Evolutionary conservation across 1,140 invertebrate genomes (phyloP).

Genomic region (Tetragnatha versicolor): DNA sequence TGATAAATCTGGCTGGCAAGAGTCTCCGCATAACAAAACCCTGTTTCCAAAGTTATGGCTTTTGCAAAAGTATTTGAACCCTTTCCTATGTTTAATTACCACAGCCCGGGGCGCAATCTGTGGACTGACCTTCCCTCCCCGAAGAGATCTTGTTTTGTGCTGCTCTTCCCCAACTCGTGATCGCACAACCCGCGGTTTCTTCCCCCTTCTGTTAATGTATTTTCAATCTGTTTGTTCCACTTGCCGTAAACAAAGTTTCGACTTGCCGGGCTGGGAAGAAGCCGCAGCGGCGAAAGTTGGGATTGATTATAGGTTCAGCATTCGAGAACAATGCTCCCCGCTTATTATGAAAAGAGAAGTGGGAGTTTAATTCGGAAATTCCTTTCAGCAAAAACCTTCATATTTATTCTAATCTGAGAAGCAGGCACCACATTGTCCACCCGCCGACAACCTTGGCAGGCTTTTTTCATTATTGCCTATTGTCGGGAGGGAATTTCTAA

Average conservation of each 20-base stretch:
- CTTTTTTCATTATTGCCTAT: too few species aligned
- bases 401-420: neutral
- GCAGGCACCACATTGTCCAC: too few species aligned
- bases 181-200: neutral
- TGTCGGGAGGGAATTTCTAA: too few species aligned
- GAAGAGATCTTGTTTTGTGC: neutral
- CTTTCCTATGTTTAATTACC: conserved; percentile 34
- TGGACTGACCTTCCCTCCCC: conserved; percentile 18
- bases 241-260: conserved; percentile 24
- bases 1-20: too few species aligned
- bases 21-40: too few species aligned
- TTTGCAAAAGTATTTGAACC: conserved; percentile 8
- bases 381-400: conserved; percentile 25
- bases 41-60: conserved; percentile 40
- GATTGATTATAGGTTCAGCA: conserved; percentile 21
- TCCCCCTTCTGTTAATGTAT: conserved; percentile 18
- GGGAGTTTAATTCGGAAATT: conserved; percentile 27
- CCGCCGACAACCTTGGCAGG: too few species aligned
- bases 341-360: conserved; percentile 17
- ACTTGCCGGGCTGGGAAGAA: conserved; percentile 8
- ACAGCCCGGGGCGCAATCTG: conserved; percentile 5
- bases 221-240: conserved; percentile 30
- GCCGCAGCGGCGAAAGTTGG: conserved; percentile 1
- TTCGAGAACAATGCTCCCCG: neutral
- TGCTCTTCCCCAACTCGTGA: conserved; percentile 2